Conservation (phyloP, 2,888 invertebrate genomes). For the Iphiclides podalirius region DNA sequence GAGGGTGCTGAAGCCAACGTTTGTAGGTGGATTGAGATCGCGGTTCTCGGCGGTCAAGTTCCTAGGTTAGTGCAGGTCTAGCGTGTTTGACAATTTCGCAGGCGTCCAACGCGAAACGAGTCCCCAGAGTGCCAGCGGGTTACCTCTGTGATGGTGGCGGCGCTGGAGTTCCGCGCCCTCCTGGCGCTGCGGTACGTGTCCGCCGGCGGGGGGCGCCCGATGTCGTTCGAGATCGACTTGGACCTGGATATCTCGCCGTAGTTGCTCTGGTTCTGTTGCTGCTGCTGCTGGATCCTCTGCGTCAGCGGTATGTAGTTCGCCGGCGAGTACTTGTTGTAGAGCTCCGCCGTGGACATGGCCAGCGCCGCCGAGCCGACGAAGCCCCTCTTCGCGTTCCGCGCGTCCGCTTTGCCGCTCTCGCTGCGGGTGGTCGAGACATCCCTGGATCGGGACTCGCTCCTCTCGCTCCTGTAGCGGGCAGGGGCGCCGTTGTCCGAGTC, state of each 20-base stretch:
- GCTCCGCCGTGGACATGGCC: slow-evolving; percentile 82
- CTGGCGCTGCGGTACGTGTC: slow-evolving; percentile 53
- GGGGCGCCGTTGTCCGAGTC: slow-evolving; percentile 73
- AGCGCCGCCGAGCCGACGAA: slow-evolving; percentile 72
- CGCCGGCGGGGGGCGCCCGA: slow-evolving; percentile 70
- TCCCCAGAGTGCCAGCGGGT: slow-evolving; percentile 22
- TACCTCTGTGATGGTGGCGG: slow-evolving; percentile 65
- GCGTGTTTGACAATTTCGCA: slow-evolving; percentile 52
- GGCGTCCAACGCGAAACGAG: slow-evolving; percentile 39
- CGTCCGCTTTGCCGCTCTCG: slow-evolving; percentile 73
- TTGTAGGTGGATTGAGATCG: too few relatives aligned
- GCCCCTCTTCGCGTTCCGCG: slow-evolving; percentile 64
- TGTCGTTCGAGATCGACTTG: slow-evolving; percentile 81
- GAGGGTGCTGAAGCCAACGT: too few relatives aligned
- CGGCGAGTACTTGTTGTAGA: slow-evolving; percentile 88
- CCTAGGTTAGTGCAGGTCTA: too few relatives aligned
- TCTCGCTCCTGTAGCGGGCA: slow-evolving; percentile 56
- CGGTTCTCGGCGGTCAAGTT: too few relatives aligned
- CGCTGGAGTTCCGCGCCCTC: slow-evolving; percentile 58
- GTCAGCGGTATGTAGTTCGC: slow-evolving; percentile 85
- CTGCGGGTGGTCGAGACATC: slow-evolving; percentile 77
- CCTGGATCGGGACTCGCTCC: slow-evolving; percentile 76
- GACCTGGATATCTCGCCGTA: slow-evolving; percentile 70
- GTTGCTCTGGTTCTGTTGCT: slow-evolving; percentile 42
- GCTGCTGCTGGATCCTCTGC: slow-evolving; percentile 58